Conservation (phyloP, 2,113 vertebrate species). For the Illadopsis cleaveri region DNA sequence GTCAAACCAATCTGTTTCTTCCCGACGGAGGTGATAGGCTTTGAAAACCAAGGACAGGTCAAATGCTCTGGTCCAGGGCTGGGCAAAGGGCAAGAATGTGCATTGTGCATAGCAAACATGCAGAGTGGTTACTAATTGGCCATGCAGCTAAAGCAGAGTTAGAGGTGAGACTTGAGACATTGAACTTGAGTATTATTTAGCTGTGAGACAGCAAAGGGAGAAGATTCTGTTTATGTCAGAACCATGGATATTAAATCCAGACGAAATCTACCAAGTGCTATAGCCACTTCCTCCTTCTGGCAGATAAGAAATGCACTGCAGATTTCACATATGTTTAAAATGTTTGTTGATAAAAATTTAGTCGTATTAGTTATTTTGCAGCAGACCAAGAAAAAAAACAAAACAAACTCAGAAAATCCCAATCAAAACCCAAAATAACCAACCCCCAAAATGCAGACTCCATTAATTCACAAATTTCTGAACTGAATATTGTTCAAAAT, state of each 20-base stretch:
- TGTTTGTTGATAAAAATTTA: not conserved
- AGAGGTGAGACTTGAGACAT: constrained; percentile 33
- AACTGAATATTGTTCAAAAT: not conserved
- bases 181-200: constrained; percentile 4
- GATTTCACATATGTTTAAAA: not conserved
- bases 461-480: not conserved
- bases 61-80: constrained; percentile 62
- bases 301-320: not conserved
- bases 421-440: not conserved
- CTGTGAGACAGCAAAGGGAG: not conserved
- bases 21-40: constrained; percentile 96
- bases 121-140: constrained; percentile 52
- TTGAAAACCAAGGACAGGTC: constrained; percentile 79
- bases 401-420: not conserved
- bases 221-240: not conserved
- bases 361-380: not conserved
- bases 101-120: constrained; percentile 66
- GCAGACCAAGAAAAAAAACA: not conserved
- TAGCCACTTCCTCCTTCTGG: not conserved
- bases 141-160: constrained; percentile 73
- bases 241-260: not conserved
- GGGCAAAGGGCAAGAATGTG: constrained; percentile 56
- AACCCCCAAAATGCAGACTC: not conserved
- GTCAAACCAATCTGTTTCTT: constrained; percentile 99
- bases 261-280: not conserved